Percentiles rank a stretch among this genome's conserved stretches.
phyloP scores from a whole-genome alignment of 2,797 vertebrate species.

The Antrozous pallidus region DNA sequence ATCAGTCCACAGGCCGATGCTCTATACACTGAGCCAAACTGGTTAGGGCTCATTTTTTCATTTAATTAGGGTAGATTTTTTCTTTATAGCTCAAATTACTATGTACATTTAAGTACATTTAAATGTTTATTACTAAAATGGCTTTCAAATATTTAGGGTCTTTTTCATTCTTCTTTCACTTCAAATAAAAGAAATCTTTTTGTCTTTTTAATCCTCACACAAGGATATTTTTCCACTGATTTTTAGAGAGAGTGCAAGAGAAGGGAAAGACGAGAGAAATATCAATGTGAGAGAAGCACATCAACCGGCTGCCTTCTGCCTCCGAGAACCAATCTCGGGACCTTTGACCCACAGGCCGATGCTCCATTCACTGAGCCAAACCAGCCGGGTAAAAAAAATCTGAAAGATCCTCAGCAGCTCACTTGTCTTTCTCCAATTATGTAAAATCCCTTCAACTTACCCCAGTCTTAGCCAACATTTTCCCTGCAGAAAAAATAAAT shows the following conservation, averaged over 20 bases:
- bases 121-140: not conserved
- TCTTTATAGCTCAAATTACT: not conserved
- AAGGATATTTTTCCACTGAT: no score
- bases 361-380: no score
- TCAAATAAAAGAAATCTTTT: conserved; percentile 8
- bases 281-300: no score
- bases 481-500: conserved; percentile 13
- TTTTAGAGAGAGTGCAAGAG: no score
- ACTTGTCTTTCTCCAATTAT: not conserved
- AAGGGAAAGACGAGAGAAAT: no score
- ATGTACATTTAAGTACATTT: not conserved
- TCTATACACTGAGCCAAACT: no score
- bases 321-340: no score
- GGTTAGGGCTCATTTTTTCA: not conserved
- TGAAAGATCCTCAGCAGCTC: not conserved
- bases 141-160: not conserved
- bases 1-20: no score
- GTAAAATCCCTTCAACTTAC: conserved; percentile 17
- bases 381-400: not conserved
- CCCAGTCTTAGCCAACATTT: not conserved
- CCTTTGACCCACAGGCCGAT: no score
- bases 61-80: not conserved
- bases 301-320: no score
- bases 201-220: no score
- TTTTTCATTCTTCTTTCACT: not conserved